Base-by-base conservation (phyloP, 2,113 vertebrate species). In the Crotalus tigris region DNA sequence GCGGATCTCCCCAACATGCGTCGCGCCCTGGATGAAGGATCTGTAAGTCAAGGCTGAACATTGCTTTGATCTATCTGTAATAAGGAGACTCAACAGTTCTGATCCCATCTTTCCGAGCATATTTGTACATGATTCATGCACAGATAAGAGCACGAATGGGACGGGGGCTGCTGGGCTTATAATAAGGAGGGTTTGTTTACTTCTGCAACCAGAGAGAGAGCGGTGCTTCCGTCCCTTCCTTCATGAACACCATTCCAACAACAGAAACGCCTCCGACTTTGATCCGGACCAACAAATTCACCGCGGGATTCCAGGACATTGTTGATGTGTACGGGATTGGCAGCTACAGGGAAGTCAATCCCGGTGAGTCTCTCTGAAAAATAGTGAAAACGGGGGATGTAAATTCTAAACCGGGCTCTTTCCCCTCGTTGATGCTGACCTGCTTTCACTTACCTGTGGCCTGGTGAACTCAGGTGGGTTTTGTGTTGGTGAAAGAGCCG, bases 271-370 rank as follows among this genome's bases (percentile, higher is more conserved):
- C 99, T 26, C 99, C 99, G 0, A 99, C 99, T 1, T 97, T 99
- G 12, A 98, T 99, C 94, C 98, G 98, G 57, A 99, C 99, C 96
- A 99, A 99, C 97, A 99, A 98, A 90, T 99, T 99, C 97, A 99
- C 99, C 15, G 98, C 98, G 93, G 99, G 99, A 23, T 99, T 99
- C 96, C 99, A 99, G 96, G 99, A 98, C 95, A 99, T 99, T 1
- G 99, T 99, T 91, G 99, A 99, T 3, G 98, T 99, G n/a, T 99
- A 99, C 0, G 99, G 99, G 19, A 98, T 99, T 24, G 98, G 98
- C 39, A 98, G 85, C 96, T 99, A 99, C 85, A 96, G 98, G 85
- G 99, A 99, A 96, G 98, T 99, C 55, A 99, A 99, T 96, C 99
- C 99, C 97, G 99, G 99, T 99, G 57, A 33, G 96, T 95, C 58